Conservation (phyloP, 2,113 vertebrate species). For the Lynx canadensis region DNA sequence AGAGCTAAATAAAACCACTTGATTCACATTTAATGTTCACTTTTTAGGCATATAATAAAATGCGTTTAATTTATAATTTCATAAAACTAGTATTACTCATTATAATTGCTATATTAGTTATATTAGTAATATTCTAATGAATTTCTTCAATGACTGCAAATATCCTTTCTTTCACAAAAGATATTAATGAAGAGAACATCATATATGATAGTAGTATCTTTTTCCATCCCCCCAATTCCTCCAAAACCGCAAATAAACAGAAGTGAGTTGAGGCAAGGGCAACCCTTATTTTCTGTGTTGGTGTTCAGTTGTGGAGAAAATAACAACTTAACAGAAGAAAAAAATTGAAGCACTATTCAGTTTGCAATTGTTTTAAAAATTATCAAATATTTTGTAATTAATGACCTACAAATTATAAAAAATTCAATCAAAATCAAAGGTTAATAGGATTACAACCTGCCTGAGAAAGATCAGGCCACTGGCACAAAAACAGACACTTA, state of each 20-base stretch:
- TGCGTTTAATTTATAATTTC: constrained; percentile 71
- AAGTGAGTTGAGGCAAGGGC: neutral
- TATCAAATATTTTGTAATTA: neutral
- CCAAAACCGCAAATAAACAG: neutral
- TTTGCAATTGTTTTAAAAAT: neutral
- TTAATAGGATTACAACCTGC: neutral
- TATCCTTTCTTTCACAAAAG: neutral
- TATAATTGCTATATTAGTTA: constrained; percentile 10
- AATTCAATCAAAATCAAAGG: neutral
- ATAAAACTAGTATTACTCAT: constrained; percentile 56
- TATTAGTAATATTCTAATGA: constrained; percentile 63
- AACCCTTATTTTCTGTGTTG: neutral
- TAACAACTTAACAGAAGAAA: neutral
- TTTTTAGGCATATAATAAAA: constrained; percentile 64
- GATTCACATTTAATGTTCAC: constrained; percentile 68
- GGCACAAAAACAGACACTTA: no score
- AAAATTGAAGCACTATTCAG: neutral
- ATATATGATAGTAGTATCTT: neutral
- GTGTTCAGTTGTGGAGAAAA: neutral
- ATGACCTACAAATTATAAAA: neutral
- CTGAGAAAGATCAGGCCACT: neutral
- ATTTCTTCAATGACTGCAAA: constrained; percentile 37
- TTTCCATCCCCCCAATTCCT: neutral
- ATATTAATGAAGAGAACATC: neutral
- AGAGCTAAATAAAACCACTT: constrained; percentile 40